Evolutionary conservation across 2,113 vertebrate genomes (phyloP).

Genomic region (Ovibos moschatus): DNA sequence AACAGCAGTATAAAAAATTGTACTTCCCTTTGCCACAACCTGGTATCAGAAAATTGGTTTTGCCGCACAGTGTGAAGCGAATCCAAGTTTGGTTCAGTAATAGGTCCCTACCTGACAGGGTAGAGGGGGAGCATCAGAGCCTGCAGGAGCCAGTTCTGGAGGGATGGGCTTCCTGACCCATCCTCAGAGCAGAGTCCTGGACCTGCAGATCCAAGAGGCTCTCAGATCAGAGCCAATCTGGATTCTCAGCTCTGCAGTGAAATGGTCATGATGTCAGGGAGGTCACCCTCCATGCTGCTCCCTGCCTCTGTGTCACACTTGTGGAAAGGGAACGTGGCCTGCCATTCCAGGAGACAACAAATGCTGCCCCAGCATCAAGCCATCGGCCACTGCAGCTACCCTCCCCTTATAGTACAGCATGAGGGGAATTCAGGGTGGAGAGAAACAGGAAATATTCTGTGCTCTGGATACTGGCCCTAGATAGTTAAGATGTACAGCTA

Average conservation of each 20-base stretch:
- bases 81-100: background rate
- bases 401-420: background rate
- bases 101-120: background rate
- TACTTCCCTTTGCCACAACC: background rate
- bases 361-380: background rate
- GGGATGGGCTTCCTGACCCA: background rate
- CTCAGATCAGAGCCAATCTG: background rate
- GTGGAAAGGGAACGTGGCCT: background rate
- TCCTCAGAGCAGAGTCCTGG: background rate
- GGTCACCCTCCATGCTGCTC: rapidly evolving
- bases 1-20: background rate
- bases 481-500: background rate
- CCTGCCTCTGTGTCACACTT: background rate
- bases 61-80: background rate
- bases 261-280: rapidly evolving
- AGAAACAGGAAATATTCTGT: background rate
- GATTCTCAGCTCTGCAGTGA: background rate
- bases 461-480: background rate
- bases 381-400: background rate
- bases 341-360: background rate
- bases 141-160: background rate
- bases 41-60: background rate
- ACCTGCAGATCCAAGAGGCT: background rate
- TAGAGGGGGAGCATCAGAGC: rapidly evolving
- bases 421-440: background rate